Base-by-base conservation (phyloP, 2,888 invertebrate species). In the Tanytarsus gracilentus region DNA sequence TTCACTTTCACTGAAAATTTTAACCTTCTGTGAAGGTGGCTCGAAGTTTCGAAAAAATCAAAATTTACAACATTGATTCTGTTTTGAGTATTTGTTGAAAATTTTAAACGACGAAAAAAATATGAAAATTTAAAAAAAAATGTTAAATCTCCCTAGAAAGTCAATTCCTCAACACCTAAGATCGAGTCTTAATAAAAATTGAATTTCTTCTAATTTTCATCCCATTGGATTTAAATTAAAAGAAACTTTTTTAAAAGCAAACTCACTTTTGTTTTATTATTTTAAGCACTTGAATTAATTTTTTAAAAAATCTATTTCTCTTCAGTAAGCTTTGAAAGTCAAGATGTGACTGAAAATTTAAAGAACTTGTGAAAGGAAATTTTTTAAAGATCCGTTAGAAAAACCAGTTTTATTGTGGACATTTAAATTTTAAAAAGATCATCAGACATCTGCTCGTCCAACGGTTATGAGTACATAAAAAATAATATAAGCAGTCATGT, bases 201-300 rank as follows among this genome's bases (percentile, higher is more conserved):
- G 27, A 21, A 29, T 48, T 58, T 48, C 58, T 48, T 58, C 48
- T 48, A 40, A 58, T 58, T 58, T 58, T 23, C 39, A 58, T 44
- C 58, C 58, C 58, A 58, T 29, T 8, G 58, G 58, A 58, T 58
- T n/a, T 40, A 48, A 58, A 58, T 58, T 44, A n/a, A 58, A 58
- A 58, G 58, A 48, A 26, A 58, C 4, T 29, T 48, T 58, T 58
- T 58, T n/a, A 58, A 27, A 33, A 33, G 33, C 9, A 33, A 33
- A 33, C 6, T 33, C 33, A 5, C 33, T 33, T 33, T 11, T 33
- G 33, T 33, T 30, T 4, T 3, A 30, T 11, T 11, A 11, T 30
- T 33, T 6, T 11, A 33, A 11, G 14, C 5, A n/a, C 11, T n/a
- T 33, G 5, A 36, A 36, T 2, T 14, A 2, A 2, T 2, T 36